These are phyloP conservation scores for Trypoxylus dichotomus DNA, from an alignment of 1,140 invertebrate species.

Conservation along the genomic window DNA sequence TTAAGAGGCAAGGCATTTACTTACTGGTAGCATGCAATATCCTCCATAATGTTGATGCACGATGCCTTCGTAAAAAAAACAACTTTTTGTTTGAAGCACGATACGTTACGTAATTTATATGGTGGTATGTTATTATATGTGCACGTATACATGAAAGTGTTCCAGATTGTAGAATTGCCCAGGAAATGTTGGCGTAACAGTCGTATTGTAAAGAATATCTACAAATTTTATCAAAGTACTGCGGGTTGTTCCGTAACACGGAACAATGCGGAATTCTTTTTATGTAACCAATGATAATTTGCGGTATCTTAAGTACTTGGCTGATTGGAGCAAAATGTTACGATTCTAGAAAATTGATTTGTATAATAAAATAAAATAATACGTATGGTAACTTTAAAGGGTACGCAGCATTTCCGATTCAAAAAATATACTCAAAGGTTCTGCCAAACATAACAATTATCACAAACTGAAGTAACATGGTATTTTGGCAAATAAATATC, in stretches of 20 bases:
- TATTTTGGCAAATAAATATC: too few species aligned
- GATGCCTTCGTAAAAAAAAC: not conserved
- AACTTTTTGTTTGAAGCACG: not conserved
- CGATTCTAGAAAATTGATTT: too few species aligned
- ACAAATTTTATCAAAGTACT: not conserved
- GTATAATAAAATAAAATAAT: too few species aligned
- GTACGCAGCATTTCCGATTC: too few species aligned
- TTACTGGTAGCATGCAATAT: not conserved
- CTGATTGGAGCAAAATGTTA: not conserved
- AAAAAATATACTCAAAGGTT: too few species aligned
- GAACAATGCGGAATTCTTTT: not conserved
- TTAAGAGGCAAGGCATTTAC: not conserved
- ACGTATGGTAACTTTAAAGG: too few species aligned
- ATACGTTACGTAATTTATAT: not conserved
- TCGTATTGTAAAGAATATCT: not conserved
- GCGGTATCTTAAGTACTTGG: not conserved
- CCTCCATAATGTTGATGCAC: not conserved
- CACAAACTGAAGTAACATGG: too few species aligned
- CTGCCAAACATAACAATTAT: too few species aligned
- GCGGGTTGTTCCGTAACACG: not conserved
- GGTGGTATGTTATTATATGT: not conserved
- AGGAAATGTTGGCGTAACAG: not conserved
- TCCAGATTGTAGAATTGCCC: not conserved
- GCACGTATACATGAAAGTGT: not conserved
- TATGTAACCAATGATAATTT: not conserved